A percentile compares a stretch with the other conserved stretches of the same genome.
Conservation (phyloP, 2,888 invertebrate genomes). For the Selenia dentaria region DNA sequence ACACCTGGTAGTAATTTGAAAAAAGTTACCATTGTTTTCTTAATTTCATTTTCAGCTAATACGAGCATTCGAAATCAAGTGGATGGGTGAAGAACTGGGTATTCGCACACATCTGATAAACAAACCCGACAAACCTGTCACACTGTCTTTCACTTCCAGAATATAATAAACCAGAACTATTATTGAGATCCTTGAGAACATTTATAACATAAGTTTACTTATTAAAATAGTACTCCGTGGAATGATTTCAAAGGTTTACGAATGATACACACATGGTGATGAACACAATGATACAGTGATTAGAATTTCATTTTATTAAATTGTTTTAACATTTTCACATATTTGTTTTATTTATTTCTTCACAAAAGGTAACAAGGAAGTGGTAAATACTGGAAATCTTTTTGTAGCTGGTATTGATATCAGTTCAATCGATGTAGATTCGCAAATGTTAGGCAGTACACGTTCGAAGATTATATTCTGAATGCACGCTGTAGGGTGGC, state of each 20-base stretch:
- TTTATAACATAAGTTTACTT: no score
- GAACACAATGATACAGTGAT: no score
- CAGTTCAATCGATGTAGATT: constrained; percentile 28
- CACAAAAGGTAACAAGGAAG: constrained; percentile 10
- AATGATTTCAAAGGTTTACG: no score
- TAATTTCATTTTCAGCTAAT: constrained; percentile 88
- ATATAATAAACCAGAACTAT: neutral
- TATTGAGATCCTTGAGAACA: no score
- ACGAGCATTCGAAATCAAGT: constrained; percentile 85
- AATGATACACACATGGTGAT: no score
- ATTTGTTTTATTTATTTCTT: constrained; percentile 6
- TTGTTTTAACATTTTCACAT: no score
- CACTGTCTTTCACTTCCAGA: constrained; percentile 52
- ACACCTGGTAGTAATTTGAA: no score
- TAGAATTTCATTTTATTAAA: no score
- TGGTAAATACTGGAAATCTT: constrained; percentile 23
- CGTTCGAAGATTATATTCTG: constrained; percentile 45
- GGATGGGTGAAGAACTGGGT: constrained; percentile 87
- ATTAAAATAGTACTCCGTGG: no score
- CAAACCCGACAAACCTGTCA: constrained; percentile 89
- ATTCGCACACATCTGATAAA: constrained; percentile 90
- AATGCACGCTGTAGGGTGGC: constrained; percentile 33
- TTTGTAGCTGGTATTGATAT: constrained; percentile 24
- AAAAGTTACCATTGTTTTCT: no score
- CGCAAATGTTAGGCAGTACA: constrained; percentile 41